phyloP scores from a whole-genome alignment of 2,797 vertebrate species.

The Pangasius mekongensis region DNA sequence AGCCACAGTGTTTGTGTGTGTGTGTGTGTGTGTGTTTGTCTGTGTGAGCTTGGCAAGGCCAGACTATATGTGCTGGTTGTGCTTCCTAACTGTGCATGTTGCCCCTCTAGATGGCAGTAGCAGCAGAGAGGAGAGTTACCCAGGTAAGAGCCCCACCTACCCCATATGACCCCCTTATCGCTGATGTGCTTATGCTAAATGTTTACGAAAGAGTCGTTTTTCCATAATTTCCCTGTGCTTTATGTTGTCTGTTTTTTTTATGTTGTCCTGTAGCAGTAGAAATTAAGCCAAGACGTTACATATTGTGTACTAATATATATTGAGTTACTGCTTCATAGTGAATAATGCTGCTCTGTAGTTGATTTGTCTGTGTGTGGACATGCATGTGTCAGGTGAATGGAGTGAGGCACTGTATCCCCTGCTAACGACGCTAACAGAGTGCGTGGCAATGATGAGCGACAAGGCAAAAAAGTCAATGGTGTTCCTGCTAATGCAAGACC shows the following conservation, averaged over 20 bases:
- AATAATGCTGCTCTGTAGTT: slow-evolving; percentile 11
- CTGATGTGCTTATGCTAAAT: slow-evolving; percentile 52
- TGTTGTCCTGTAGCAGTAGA: not conserved
- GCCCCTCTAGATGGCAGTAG: slow-evolving; percentile 92
- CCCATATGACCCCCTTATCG: slow-evolving; percentile 66
- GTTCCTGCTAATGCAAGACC: slow-evolving; percentile 90
- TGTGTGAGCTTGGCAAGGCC: slow-evolving; percentile 41
- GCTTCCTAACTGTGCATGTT: slow-evolving; percentile 91
- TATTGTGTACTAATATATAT: not conserved
- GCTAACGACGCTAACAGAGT: slow-evolving; percentile 87
- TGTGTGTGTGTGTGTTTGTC: slow-evolving; percentile 32
- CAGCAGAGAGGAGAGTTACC: slow-evolving; percentile 84
- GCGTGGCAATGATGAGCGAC: slow-evolving; percentile 91
- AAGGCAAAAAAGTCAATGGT: slow-evolving; percentile 92
- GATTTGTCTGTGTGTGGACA: slow-evolving; percentile 34
- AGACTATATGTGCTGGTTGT: slow-evolving; percentile 67
- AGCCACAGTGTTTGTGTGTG: not conserved
- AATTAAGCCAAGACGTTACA: not conserved
- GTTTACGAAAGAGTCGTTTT: slow-evolving; percentile 22
- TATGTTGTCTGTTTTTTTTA: slow-evolving; percentile 24
- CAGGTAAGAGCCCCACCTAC: slow-evolving; percentile 85
- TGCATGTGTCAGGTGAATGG: slow-evolving; percentile 81
- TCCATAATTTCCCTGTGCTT: slow-evolving; percentile 28
- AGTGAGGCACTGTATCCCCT: slow-evolving; percentile 88
- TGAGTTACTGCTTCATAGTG: not conserved